Evolutionary conservation across 1,140 invertebrate genomes (phyloP), one percentile per base, ranked within the genome.

Genomic region (Limonius californicus): DNA sequence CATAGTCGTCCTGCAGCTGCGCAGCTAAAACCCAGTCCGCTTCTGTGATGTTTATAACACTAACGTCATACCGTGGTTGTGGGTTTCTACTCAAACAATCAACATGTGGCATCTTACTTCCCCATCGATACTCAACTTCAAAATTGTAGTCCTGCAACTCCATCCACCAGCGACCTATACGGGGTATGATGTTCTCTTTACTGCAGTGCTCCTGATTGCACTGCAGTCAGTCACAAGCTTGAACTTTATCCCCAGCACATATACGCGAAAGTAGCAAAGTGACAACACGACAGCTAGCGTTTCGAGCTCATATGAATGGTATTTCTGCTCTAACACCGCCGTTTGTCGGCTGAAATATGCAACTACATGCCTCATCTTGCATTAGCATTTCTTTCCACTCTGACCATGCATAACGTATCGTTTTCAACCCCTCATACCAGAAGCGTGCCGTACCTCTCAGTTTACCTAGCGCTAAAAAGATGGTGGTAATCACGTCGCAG

Each of bases 241-340:
- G 32, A 71, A 68, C 11, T 59, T 57, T 15, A 55, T 59, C 0
- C 59, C 60, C 6, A 63, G 14, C 30, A 70, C 16, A 61, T 72
- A 72, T 1, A 54, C 50, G 1, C 68, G n/a, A 50, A 70, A 71
- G 11, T 64, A 54, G 42, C 61, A 65, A n/a, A 70, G n/a, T 18
- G 19, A 56, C 15, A 61, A 15, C 3, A 68, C 67, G 1, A 70
- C 62, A 2, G 63, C 68, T 2, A 69, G 35, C 11, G 59, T 59
- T 30, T 72, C 66, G 0, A 69, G 50, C 61, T 83, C 79, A 18
- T 72, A 77, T 9, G 76, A 78, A 58, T 81, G 64, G 53, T 58
- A 63, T 66, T 57, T 61, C n/a, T 20, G 19, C 27, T 68, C 62
- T 0, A 18, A 30, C 1, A 27, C 45, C 80, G 54, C 70, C 1